phyloP scores from a whole-genome alignment of 2,797 vertebrate species.

The Micrastur ruficollis region DNA sequence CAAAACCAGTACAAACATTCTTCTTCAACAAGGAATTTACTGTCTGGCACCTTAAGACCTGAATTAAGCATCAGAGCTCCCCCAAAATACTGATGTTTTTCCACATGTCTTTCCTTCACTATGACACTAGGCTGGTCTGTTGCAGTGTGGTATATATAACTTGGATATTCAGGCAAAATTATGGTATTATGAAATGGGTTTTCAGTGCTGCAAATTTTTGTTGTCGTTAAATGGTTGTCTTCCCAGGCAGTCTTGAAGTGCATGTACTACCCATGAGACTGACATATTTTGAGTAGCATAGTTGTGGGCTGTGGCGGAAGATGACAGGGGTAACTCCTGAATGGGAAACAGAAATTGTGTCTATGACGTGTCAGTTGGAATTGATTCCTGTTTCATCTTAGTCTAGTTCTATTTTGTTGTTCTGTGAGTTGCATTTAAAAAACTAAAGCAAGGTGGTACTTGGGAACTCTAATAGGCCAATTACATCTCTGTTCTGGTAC shows the following conservation, averaged over 20 bases:
- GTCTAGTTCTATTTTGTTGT: background rate
- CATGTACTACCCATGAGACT: background rate
- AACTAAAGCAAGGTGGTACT: background rate
- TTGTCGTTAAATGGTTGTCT: background rate
- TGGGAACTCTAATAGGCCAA: background rate
- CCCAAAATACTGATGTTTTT: background rate
- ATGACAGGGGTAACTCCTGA: background rate
- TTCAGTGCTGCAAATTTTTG: background rate
- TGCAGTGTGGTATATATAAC: background rate
- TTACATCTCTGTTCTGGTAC: background rate
- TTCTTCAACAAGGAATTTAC: background rate
- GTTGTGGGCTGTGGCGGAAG: background rate
- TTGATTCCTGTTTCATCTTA: background rate
- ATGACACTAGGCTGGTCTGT: background rate
- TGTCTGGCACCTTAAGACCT: background rate
- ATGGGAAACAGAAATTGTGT: background rate
- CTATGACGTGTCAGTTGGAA: background rate
- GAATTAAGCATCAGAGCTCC: background rate
- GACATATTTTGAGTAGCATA: background rate
- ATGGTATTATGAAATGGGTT: background rate
- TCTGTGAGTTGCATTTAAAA: background rate
- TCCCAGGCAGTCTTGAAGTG: background rate
- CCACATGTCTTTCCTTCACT: background rate
- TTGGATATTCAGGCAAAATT: background rate
- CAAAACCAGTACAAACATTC: background rate